Base-by-base conservation (phyloP, 2,113 vertebrate genomes). In the Barnardius zonarius region DNA sequence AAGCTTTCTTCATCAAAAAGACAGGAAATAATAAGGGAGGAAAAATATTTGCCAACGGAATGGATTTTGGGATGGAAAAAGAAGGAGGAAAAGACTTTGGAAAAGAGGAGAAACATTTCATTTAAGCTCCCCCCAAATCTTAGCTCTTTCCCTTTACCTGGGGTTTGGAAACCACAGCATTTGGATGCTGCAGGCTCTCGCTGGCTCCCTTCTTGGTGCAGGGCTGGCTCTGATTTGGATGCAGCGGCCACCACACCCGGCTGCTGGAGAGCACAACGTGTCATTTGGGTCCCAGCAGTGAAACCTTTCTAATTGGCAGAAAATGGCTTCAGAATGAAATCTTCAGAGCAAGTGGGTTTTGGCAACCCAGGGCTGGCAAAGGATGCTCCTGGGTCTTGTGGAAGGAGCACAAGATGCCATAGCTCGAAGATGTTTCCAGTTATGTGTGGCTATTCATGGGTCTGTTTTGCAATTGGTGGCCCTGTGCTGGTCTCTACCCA, bases 121-220 rank as follows among this genome's bases (percentile, higher is more conserved):
- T 49, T 81, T 64, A 19, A 86, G 37, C 1, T 73, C 1, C 6
- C 27, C 9, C 4, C 7, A 19, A 15, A 44, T 15, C 25, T 59
- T 13, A 10, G 12, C 8, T 72, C 0, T 0, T 3, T 82, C 30
- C 69, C 10, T 91, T 70, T 52, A 39, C 52, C 41, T 13, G 14
- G 23, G 35, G 13, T 41, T 63, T 4, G 11, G 51, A 78, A 79
- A 4, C 6, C 78, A 9, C 35, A 23, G 17, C 22, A 18, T 75
- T 7, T 19, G 1, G 4, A 9, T 35, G 23, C 33, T 33, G 27
- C 62, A 52, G 54, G 33, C 39, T 72, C 17, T 49, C 12, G 13
- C 28, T 12, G 4, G 3, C 22, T 63, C 67, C 31, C 33, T 7
- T 46, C 23, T 17, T 0, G 1, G 59, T 2, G 8, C 3, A 3